These are phyloP conservation scores for Tokudaia muenninki DNA, from an alignment of 2,797 vertebrate genomes.

Conservation along the genomic window DNA sequence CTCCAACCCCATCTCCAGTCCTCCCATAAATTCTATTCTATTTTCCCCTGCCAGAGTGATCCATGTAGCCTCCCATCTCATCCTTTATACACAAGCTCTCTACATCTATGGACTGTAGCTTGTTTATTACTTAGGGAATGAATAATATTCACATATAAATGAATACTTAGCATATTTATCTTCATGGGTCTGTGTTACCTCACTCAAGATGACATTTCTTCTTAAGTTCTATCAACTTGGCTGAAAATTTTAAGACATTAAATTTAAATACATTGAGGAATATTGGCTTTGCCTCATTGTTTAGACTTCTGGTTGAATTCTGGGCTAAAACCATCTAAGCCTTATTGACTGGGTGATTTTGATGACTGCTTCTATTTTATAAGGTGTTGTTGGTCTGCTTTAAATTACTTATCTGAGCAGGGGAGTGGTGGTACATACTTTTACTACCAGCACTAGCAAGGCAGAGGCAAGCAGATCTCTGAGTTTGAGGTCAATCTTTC, in stretches of 20 bases:
- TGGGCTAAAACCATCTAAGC: not conserved
- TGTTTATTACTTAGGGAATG: not conserved
- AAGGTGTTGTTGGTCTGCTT: not conserved
- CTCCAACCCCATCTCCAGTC: not conserved
- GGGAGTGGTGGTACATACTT: not conserved
- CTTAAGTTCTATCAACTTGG: not conserved
- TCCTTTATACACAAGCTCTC: not conserved
- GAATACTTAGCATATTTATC: not conserved
- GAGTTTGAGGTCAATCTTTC: not conserved
- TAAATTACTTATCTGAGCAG: not conserved
- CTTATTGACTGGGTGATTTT: not conserved
- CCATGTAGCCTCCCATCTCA: fast-evolving
- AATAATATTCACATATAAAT: not conserved
- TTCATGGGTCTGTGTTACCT: no score
- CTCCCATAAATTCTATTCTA: not conserved
- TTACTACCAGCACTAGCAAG: not conserved
- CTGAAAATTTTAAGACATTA: not conserved
- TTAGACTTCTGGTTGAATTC: not conserved
- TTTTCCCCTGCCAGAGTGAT: not conserved
- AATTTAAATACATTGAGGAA: not conserved
- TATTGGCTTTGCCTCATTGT: not conserved
- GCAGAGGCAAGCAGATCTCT: not conserved
- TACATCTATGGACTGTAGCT: not conserved
- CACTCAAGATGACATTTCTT: not conserved
- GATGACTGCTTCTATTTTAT: not conserved